A percentile compares a stretch with the other conserved stretches of the same genome.
These are phyloP conservation scores for Manduca sexta DNA, from an alignment of 1,140 invertebrate genomes.

Conservation along the genomic window DNA sequence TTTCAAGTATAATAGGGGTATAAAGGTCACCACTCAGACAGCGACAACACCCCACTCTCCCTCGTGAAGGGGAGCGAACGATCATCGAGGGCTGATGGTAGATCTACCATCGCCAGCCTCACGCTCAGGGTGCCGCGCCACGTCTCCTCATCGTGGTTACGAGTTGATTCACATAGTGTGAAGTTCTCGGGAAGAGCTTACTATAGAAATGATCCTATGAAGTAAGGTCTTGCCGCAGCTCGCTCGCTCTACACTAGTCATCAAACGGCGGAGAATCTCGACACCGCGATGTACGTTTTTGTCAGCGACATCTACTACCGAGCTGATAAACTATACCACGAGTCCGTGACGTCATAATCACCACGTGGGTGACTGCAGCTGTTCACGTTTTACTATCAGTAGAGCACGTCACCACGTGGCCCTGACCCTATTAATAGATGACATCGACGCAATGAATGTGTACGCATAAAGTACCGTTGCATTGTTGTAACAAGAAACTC, in stretches of 20 bases:
- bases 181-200: constrained; percentile 25
- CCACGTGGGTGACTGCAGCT: neutral
- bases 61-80: constrained; percentile 16
- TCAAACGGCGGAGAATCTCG: constrained; percentile 14
- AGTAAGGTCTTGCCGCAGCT: constrained; percentile 25
- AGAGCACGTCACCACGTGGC: no score
- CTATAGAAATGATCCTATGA: constrained; percentile 38
- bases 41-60: constrained; percentile 17
- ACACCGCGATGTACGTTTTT: constrained; percentile 13
- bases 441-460: no score
- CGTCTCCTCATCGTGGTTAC: constrained; percentile 26
- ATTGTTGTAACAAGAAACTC: no score
- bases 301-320: constrained; percentile 13
- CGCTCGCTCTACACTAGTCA: neutral
- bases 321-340: neutral
- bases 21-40: constrained; percentile 26
- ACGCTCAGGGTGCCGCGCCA: constrained; percentile 31
- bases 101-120: constrained; percentile 21
- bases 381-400: neutral
- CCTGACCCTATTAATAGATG: no score
- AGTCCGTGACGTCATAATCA: neutral
- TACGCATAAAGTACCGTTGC: no score
- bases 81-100: constrained; percentile 34
- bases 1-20: constrained; percentile 6
- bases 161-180: constrained; percentile 21